Evolutionary conservation across 1,140 invertebrate species (phyloP), one percentile per base, ranked within the genome.

Genomic region (Drosophila melanica): DNA sequence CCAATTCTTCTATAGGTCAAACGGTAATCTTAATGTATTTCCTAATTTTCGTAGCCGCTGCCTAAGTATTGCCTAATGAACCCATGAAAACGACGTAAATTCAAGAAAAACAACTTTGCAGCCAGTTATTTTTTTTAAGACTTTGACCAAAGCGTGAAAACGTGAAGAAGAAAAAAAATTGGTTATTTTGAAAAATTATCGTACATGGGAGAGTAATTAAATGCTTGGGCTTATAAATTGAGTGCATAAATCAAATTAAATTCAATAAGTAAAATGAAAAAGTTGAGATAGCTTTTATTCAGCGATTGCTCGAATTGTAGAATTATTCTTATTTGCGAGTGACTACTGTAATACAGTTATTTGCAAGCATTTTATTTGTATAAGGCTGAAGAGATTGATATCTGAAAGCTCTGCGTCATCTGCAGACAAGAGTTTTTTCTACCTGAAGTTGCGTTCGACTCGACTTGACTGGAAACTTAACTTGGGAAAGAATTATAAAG

Each of bases 41-140:
- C 55, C 27, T 54, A 57, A 64, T 64, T 70, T 64, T 41, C 45
- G 16, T 58, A 45, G 20, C 47, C 37, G 66, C 54, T 60, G 51
- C 51, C 37, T 64, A 55, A 69, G 63, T 65, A 27, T 58, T 64
- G 60, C 37, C 60, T 71, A 71, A 71, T 71, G 60, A 70, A 57
- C 27, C 37, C 16, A 10, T 55, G 60, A 57, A 64, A 50, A 64
- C 44, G 16, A 12, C 51, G 41, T 23, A 20, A 55, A 57, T 51
- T 65, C 68, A 65, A 71, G 69, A 45, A 65, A 58, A 66, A 72
- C 63, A 37, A 72, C 69, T 66, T 51, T 20, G 48, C 9, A 62
- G 23, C 59, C 50, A 53, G 66, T 45, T 55, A 20, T 27, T 35
- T 58, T 33, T 27, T 35, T 58, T 33, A 14, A 37, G 35, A 20